Evolutionary conservation across 2,888 invertebrate species (phyloP), one percentile per base, ranked within the genome.

Genomic region (Drosophila peninsularis): DNA sequence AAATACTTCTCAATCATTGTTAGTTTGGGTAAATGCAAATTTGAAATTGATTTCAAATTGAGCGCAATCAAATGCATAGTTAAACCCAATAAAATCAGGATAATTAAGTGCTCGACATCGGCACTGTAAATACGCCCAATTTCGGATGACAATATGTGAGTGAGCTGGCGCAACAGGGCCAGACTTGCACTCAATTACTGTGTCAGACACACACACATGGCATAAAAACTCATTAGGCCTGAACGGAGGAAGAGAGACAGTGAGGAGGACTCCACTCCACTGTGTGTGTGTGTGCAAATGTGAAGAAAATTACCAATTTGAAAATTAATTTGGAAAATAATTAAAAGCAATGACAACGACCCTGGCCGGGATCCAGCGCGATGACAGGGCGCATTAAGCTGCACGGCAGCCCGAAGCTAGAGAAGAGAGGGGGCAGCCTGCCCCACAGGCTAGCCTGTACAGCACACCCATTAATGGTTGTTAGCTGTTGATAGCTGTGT

Each of bases 251-350:
- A 0, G n/a, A 47, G 27, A 42, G 39, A 41, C 11, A 24, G 24
- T 24, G 24, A 41, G 42, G 17, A 19, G 45, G n/a, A 11, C 21
- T 42, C 42, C 21, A 42, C n/a, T 42, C 42, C 17, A 39, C 3
- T 52, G 17, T 58, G 54, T 27, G 34, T 37, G 41, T 50, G 50
- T 75, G 66, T 56, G 74, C 32, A 81, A 85, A 82, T 84, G 81
- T 63, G 87, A 82, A 82, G 85, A 82, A 82, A 80, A 85, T 86
- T 81, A 83, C 74, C 84, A 89, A 89, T 89, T 89, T 89, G 81
- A 74, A 88, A 89, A 89, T 87, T 89, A 89, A 89, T 88, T 89
- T 87, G 83, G 76, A 79, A 86, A 88, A 78, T 88, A 87, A 88
- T 88, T 88, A 81, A 76, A 86, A 78, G 76, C 77, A 77, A 82